A percentile compares a stretch with the other conserved stretches of the same genome.
These are phyloP conservation scores for Piprites chloris DNA, from an alignment of 2,113 vertebrate species.

Conservation along the genomic window DNA sequence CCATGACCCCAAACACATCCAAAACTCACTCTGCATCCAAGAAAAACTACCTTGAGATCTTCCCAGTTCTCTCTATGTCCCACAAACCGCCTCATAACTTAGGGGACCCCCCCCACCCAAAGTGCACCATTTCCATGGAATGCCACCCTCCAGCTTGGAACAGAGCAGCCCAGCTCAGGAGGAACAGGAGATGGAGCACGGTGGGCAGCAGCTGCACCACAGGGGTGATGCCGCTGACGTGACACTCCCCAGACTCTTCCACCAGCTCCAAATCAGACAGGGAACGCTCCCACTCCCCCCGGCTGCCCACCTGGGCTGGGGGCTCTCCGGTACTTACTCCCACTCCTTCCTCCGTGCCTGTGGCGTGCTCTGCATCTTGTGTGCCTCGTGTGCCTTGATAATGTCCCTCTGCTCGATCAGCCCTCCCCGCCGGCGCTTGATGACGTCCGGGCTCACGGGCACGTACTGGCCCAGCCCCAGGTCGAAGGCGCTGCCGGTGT, in stretches of 20 bases:
- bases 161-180: no score
- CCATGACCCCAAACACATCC: rapidly evolving
- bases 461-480: slow-evolving; percentile 71
- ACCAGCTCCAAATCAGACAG: rapidly evolving
- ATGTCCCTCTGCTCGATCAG: slow-evolving; percentile 96
- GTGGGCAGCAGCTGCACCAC: no score
- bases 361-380: slow-evolving; percentile 98
- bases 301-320: slow-evolving; percentile 9
- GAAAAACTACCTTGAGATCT: not conserved
- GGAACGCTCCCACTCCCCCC: not conserved
- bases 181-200: rapidly evolving
- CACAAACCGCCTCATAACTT: rapidly evolving
- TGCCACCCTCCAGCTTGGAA: not conserved
- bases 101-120: no score
- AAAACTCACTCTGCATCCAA: not conserved
- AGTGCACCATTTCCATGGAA: not conserved
- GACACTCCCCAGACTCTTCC: rapidly evolving
- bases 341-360: slow-evolving; percentile 95
- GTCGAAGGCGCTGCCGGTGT: slow-evolving; percentile 28
- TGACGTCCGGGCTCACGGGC: slow-evolving; percentile 86
- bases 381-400: slow-evolving; percentile 92
- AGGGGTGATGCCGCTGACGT: rapidly evolving
- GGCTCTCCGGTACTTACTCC: slow-evolving; percentile 86
- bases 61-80: no score
- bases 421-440: slow-evolving; percentile 89